Conservation (phyloP, 1,140 invertebrate species). For the Octopus bimaculoides region DNA sequence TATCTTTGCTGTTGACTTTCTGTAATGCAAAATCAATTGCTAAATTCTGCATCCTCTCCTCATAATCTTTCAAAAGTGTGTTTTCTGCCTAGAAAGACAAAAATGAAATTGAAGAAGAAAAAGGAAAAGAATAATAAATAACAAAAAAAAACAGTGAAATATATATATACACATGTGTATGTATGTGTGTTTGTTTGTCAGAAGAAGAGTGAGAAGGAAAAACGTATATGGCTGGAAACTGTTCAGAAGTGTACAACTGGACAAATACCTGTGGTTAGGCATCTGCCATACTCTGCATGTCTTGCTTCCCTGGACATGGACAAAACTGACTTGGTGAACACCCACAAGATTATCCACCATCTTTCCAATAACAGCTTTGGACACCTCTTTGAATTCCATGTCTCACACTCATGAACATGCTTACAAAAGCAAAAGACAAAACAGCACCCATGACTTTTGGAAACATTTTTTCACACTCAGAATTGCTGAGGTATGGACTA, state of each 20-base stretch:
- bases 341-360: not conserved
- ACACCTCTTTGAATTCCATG: not conserved
- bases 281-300: too few species aligned
- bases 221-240: not conserved
- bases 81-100: not conserved
- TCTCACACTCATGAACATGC: not conserved
- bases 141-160: not conserved
- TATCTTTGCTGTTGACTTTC: not conserved
- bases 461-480: slow-evolving; percentile 1
- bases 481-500: not conserved
- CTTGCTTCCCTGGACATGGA: too few species aligned
- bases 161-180: not conserved
- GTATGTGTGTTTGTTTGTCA: not conserved
- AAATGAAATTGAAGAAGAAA: not conserved
- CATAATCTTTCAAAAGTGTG: not conserved
- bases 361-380: not conserved
- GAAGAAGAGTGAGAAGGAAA: not conserved
- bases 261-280: not conserved
- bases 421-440: not conserved
- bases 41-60: not conserved
- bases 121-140: not conserved
- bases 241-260: not conserved
- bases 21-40: not conserved
- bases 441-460: not conserved
- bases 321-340: too few species aligned